A percentile compares a stretch with the other conserved stretches of the same genome.
Conservation (phyloP, 1,140 invertebrate genomes). For the Notospermus geniculatus region DNA sequence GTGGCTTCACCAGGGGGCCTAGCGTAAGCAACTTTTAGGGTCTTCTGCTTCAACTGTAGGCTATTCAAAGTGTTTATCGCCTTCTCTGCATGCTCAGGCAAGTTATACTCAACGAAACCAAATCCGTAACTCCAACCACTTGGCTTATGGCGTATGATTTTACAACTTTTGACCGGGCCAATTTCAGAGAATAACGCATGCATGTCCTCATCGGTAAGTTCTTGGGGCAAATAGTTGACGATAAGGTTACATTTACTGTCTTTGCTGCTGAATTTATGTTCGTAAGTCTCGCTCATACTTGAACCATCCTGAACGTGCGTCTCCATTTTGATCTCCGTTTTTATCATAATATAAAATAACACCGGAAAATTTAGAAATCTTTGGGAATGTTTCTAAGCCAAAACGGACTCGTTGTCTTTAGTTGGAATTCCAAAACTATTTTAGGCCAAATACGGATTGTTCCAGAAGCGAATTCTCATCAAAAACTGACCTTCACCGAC, state of each 20-base stretch:
- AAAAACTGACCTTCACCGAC: too few relatives aligned
- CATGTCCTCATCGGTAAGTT: constrained; percentile 85
- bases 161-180: constrained; percentile 72
- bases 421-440: too few relatives aligned
- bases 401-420: too few relatives aligned
- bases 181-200: constrained; percentile 83
- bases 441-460: too few relatives aligned
- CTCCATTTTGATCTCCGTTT: too few relatives aligned
- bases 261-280: too few relatives aligned
- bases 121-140: constrained; percentile 95
- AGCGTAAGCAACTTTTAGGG: constrained; percentile 87
- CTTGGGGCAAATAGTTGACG: constrained; percentile 93
- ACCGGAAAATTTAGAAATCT: too few relatives aligned
- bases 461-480: too few relatives aligned
- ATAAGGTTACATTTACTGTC: constrained; percentile 69
- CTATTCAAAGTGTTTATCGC: constrained; percentile 87
- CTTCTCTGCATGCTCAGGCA: constrained; percentile 77
- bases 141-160: constrained; percentile 75
- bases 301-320: too few relatives aligned
- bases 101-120: constrained; percentile 90
- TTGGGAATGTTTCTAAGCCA: too few relatives aligned
- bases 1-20: constrained; percentile 86
- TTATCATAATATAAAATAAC: too few relatives aligned
- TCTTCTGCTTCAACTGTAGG: constrained; percentile 80
- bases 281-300: too few relatives aligned